These are phyloP conservation scores for Epinephelus awoara DNA, from an alignment of 2,797 vertebrate genomes.

Conservation along the genomic window DNA sequence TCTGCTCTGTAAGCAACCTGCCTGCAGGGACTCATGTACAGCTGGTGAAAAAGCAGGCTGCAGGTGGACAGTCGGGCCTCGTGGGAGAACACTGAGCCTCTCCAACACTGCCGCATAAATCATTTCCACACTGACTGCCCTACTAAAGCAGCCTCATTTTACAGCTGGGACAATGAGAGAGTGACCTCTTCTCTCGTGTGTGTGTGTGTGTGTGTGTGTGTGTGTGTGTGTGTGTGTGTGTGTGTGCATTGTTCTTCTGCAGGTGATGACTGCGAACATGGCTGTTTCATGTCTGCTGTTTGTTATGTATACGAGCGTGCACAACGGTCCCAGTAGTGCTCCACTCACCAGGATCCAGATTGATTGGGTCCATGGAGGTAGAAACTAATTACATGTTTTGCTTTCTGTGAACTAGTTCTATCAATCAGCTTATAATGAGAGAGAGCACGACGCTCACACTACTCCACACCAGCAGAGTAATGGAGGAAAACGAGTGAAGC, in stretches of 20 bases:
- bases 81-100: conserved; percentile 64
- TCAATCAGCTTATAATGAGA: conserved; percentile 75
- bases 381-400: conserved; percentile 78
- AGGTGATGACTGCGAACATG: conserved; percentile 39
- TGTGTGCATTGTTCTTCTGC: conserved; percentile 59
- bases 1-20: conserved; percentile 54
- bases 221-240: conserved; percentile 4
- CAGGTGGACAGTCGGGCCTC: conserved; percentile 73
- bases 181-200: conserved; percentile 57
- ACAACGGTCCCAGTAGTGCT: conserved; percentile 53
- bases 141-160: conserved; percentile 72
- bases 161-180: conserved; percentile 70
- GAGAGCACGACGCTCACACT: conserved; percentile 16
- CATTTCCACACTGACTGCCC: conserved; percentile 67
- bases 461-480: conserved; percentile 28
- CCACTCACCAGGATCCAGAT: conserved; percentile 58
- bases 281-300: conserved; percentile 28
- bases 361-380: conserved; percentile 72
- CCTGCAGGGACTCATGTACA: conserved; percentile 72
- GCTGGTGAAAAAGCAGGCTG: conserved; percentile 73
- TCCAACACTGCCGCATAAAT: conserved; percentile 74
- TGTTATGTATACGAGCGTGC: conserved; percentile 28
- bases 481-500: conserved; percentile 41
- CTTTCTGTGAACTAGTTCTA: conserved; percentile 72
- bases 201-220: background rate